phyloP scores from a whole-genome alignment of 2,797 vertebrate species.

The Megaceryle alcyon region DNA sequence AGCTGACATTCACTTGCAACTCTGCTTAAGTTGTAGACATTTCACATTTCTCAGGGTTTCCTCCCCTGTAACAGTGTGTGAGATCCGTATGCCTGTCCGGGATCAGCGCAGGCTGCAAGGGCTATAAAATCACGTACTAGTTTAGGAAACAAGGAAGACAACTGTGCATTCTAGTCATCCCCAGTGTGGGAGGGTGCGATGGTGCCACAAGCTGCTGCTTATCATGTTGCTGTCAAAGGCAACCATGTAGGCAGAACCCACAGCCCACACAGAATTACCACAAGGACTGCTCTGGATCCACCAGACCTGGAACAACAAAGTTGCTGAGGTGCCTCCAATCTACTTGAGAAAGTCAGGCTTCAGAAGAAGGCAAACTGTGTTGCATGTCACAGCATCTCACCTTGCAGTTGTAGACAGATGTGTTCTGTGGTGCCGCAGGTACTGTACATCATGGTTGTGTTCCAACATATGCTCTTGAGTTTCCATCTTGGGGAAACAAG shows the following conservation, averaged over 20 bases:
- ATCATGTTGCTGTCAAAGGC: conserved; percentile 20
- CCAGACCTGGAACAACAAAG: background rate
- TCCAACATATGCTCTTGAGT: background rate
- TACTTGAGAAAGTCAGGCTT: background rate
- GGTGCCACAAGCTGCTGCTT: conserved; percentile 50
- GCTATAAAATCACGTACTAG: conserved; percentile 27
- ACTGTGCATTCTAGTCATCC: conserved; percentile 56
- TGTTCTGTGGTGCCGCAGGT: background rate
- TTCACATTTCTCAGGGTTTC: background rate
- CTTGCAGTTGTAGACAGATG: background rate
- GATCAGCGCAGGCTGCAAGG: background rate
- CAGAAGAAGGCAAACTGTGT: background rate
- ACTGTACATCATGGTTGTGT: no score
- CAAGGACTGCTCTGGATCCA: background rate
- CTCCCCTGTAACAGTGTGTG: background rate
- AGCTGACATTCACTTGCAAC: background rate
- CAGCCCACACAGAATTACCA: background rate
- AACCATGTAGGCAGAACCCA: background rate
- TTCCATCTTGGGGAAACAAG: background rate
- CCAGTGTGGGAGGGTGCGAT: background rate
- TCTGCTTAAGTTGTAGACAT: background rate
- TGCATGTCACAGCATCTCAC: background rate
- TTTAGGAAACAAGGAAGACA: conserved; percentile 67
- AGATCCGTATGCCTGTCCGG: background rate
- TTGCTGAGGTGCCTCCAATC: background rate